Percentiles rank a stretch among this genome's conserved stretches.
Evolutionary conservation across 2,888 invertebrate species (phyloP).

Genomic region (Rhingia rostrata): DNA sequence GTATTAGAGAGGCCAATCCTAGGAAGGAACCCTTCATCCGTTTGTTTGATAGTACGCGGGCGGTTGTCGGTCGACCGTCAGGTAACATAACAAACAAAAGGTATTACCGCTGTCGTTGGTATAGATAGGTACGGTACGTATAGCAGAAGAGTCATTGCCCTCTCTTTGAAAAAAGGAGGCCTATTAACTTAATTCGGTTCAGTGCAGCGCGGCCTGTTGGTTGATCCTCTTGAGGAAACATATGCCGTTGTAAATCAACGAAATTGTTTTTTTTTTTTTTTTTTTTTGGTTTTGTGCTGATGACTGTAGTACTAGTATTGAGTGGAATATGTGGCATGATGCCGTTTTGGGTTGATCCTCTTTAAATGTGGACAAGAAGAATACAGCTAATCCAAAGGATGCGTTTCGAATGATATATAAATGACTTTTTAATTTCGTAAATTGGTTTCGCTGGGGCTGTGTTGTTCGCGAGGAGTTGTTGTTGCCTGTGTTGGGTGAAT

Average conservation of each 20-base stretch:
- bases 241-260: constrained; percentile 75
- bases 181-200: constrained; percentile 70
- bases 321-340: constrained; percentile 43
- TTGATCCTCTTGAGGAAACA: constrained; percentile 74
- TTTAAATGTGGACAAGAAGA: constrained; percentile 21
- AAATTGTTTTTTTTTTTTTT: constrained; percentile 45
- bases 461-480: constrained; percentile 1
- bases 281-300: constrained; percentile 17
- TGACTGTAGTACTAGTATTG: constrained; percentile 22
- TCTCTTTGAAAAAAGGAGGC: constrained; percentile 34
- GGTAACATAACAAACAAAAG: constrained; percentile 67
- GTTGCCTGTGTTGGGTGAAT: not conserved
- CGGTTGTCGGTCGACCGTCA: constrained; percentile 56
- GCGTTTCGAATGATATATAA: constrained; percentile 71
- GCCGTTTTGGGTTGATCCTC: constrained; percentile 41
- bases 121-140: constrained; percentile 40
- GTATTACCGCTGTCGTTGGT: constrained; percentile 45
- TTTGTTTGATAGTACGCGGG: not conserved
- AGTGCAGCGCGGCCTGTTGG: constrained; percentile 58
- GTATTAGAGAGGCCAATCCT: constrained; percentile 60
- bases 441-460: constrained; percentile 60
- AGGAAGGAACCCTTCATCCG: constrained; percentile 56
- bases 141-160: constrained; percentile 64
- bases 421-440: constrained; percentile 76
- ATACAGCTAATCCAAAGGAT: constrained; percentile 54